A percentile compares a stretch with the other conserved stretches of the same genome.
Conservation (phyloP, 2,797 vertebrate genomes). For the Valencia hispanica region DNA sequence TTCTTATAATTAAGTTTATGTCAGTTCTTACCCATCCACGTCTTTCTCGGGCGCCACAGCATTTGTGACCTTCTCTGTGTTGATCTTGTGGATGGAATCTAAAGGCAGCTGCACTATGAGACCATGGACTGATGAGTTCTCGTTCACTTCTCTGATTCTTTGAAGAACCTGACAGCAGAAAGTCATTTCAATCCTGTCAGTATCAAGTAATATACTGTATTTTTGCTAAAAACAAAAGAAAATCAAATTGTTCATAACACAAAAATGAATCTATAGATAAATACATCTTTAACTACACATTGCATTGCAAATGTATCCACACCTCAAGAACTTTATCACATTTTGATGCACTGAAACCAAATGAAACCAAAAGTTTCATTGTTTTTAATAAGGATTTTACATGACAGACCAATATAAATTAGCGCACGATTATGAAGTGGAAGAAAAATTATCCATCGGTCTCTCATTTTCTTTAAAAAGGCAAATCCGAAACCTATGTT, state of each 20-base stretch:
- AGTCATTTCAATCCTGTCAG: background rate
- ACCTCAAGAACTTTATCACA: no score
- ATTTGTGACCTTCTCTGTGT: slow-evolving; percentile 91
- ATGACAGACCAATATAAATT: background rate
- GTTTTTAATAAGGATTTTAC: background rate
- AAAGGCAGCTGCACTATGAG: slow-evolving; percentile 96
- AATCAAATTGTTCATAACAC: background rate
- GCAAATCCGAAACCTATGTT: background rate
- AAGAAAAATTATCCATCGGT: background rate
- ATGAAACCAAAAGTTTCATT: background rate
- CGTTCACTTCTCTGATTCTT: slow-evolving; percentile 88
- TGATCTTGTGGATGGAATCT: slow-evolving; percentile 89
- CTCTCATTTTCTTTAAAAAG: background rate
- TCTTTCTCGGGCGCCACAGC: slow-evolving; percentile 93
- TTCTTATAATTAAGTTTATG: background rate
- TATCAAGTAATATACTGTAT: background rate
- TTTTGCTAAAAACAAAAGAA: background rate
- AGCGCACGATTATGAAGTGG: background rate
- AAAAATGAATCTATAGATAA: background rate
- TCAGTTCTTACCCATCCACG: slow-evolving; percentile 89
- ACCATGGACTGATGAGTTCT: slow-evolving; percentile 90
- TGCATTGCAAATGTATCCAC: background rate
- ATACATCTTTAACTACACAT: background rate
- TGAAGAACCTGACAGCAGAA: slow-evolving; percentile 84
- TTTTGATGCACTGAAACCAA: no score